These are phyloP conservation scores for Agrypnus murinus DNA, from an alignment of 2,888 invertebrate species.

Conservation along the genomic window DNA sequence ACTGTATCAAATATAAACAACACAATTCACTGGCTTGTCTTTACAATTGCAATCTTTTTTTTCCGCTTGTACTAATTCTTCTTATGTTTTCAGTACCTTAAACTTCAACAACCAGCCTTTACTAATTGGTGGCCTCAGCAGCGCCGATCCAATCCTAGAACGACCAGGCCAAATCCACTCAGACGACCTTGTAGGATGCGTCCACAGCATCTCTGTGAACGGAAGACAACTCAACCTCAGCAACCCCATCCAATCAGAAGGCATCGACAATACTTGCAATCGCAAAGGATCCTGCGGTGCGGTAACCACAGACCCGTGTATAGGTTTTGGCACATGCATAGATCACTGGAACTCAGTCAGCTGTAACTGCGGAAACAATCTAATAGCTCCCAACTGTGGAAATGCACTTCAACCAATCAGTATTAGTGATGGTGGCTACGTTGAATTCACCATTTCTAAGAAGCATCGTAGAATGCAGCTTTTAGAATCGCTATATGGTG, in stretches of 20 bases:
- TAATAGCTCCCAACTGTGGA: conserved; percentile 87
- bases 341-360: conserved; percentile 89
- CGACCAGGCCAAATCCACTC: conserved; percentile 92
- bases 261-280: conserved; percentile 85
- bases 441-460: conserved; percentile 87
- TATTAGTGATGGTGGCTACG: conserved; percentile 83
- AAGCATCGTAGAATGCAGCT: conserved; percentile 91
- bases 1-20: too few relatives aligned
- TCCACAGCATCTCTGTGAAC: conserved; percentile 92
- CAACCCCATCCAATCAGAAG: conserved; percentile 81
- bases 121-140: conserved; percentile 88
- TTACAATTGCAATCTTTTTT: too few relatives aligned
- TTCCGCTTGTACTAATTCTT: not conserved
- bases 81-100: conserved; percentile 80
- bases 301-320: conserved; percentile 74
- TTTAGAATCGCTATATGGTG: conserved; percentile 84
- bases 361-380: conserved; percentile 80
- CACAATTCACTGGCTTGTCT: too few relatives aligned
- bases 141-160: conserved; percentile 90
- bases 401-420: conserved; percentile 86
- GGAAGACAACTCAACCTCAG: conserved; percentile 89
- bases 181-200: conserved; percentile 95
- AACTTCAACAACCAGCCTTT: conserved; percentile 94
- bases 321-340: conserved; percentile 81
- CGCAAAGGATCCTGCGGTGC: conserved; percentile 80